A percentile compares a stretch with the other conserved stretches of the same genome.
Evolutionary conservation across 2,888 invertebrate species (phyloP).

Genomic region (Morpho deidamia): DNA sequence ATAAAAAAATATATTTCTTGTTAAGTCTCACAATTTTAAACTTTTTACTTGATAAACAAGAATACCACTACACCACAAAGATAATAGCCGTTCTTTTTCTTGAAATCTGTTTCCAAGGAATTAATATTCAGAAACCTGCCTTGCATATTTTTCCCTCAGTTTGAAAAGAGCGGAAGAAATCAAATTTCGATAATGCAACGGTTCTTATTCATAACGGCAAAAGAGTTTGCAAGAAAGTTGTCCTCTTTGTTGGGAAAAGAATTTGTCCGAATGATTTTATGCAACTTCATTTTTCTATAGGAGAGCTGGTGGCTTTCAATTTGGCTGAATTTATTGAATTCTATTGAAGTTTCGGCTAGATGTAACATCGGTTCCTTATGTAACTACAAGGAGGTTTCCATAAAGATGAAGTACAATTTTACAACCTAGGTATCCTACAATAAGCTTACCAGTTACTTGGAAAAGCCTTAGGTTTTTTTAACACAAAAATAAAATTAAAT

Average conservation of each 20-base stretch:
- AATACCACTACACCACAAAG: too few relatives aligned
- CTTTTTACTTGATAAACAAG: too few relatives aligned
- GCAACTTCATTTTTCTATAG: conserved; percentile 17
- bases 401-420: neutral
- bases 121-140: conserved; percentile 17
- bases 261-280: conserved; percentile 25
- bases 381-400: neutral
- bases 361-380: neutral
- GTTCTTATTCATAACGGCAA: conserved; percentile 24
- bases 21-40: too few relatives aligned
- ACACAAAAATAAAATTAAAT: too few relatives aligned
- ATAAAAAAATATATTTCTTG: too few relatives aligned
- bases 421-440: too few relatives aligned
- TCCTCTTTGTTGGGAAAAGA: conserved; percentile 20
- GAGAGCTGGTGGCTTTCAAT: conserved; percentile 10
- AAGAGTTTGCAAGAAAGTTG: conserved; percentile 23
- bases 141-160: conserved; percentile 9
- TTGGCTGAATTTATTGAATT: conserved; percentile 3
- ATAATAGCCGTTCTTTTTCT: neutral
- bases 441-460: too few relatives aligned
- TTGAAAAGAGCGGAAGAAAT: conserved; percentile 12
- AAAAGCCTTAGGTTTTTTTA: too few relatives aligned
- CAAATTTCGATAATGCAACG: conserved; percentile 23
- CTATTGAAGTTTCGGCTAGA: conserved; percentile 1
- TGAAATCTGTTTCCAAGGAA: conserved; percentile 8